Conservation (phyloP, 2,797 vertebrate species). For the Sphenopsis melanotis region DNA sequence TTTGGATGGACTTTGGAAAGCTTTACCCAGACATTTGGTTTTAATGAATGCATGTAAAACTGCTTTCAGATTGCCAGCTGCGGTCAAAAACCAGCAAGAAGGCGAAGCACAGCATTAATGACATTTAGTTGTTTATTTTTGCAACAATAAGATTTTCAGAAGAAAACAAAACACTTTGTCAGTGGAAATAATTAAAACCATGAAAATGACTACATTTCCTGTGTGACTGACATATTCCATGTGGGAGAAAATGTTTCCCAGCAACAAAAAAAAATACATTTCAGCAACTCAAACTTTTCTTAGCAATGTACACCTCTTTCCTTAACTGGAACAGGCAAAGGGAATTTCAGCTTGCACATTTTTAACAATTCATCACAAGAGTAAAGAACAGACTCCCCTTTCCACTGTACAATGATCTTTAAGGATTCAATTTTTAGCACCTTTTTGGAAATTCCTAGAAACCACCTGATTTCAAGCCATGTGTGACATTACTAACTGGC, state of each 20-base stretch:
- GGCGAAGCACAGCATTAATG: background rate
- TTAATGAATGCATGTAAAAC: background rate
- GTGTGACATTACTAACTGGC: background rate
- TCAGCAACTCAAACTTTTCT: background rate
- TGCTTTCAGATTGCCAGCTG: background rate
- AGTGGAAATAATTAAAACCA: slow-evolving; percentile 55
- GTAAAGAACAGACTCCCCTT: background rate
- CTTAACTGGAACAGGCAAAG: background rate
- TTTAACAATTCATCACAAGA: background rate
- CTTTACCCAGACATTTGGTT: slow-evolving; percentile 11
- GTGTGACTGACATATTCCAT: slow-evolving; percentile 23
- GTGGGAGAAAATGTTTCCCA: slow-evolving; percentile 14
- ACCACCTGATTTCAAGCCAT: background rate
- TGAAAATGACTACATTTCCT: slow-evolving; percentile 51
- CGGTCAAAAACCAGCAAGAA: background rate
- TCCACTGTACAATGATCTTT: background rate
- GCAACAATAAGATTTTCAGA: slow-evolving; percentile 19
- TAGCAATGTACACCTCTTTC: background rate
- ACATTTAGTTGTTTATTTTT: slow-evolving; percentile 41
- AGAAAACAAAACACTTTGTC: slow-evolving; percentile 47
- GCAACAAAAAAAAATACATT: background rate
- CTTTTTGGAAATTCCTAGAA: background rate
- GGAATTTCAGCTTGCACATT: background rate
- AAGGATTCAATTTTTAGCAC: background rate
- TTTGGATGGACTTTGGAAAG: slow-evolving; percentile 2